Percentiles rank a stretch among this genome's conserved stretches.
phyloP scores from a whole-genome alignment of 1,140 invertebrate species.

The Lithobius niger region DNA sequence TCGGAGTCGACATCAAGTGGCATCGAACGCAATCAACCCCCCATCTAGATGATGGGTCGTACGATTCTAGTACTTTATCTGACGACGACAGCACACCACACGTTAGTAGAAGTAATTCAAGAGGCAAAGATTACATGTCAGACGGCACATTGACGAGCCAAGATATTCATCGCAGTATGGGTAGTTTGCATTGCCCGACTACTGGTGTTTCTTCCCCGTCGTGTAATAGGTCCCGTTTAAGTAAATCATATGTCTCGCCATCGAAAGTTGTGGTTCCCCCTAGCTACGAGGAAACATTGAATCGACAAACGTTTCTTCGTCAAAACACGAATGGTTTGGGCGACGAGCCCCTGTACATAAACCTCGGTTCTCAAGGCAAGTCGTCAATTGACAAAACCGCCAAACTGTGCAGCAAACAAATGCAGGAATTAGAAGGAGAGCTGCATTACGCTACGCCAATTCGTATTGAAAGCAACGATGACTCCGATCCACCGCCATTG shows the following conservation, averaged over 20 bases:
- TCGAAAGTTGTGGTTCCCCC: too few species aligned
- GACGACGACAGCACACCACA: slow-evolving; percentile 41
- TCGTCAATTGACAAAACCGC: too few species aligned
- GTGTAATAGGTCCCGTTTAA: too few species aligned
- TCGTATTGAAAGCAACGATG: slow-evolving; percentile 10
- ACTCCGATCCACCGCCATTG: slow-evolving; percentile 9
- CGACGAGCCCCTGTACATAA: too few species aligned
- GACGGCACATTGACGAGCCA: slow-evolving; percentile 12
- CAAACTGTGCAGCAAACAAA: too few species aligned
- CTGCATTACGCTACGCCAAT: slow-evolving; percentile 19
- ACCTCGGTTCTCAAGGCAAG: too few species aligned
- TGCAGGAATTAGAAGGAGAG: slow-evolving; percentile 8
- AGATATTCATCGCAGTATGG: too few species aligned
- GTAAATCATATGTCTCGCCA: too few species aligned
- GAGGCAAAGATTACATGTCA: slow-evolving; percentile 31
- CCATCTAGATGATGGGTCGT: slow-evolving; percentile 29
- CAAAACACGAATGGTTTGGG: slow-evolving; percentile 7
- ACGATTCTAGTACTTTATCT: slow-evolving; percentile 37
- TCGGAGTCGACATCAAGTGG: not conserved
- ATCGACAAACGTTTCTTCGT: slow-evolving; percentile 23
- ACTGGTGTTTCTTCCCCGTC: too few species aligned
- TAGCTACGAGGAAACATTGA: slow-evolving; percentile 25
- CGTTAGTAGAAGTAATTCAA: slow-evolving; percentile 37
- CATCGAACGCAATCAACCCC: slow-evolving; percentile 24
- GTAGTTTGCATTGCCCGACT: too few species aligned